These are phyloP conservation scores for Python bivittatus DNA, from an alignment of 2,113 vertebrate species.

Conservation along the genomic window DNA sequence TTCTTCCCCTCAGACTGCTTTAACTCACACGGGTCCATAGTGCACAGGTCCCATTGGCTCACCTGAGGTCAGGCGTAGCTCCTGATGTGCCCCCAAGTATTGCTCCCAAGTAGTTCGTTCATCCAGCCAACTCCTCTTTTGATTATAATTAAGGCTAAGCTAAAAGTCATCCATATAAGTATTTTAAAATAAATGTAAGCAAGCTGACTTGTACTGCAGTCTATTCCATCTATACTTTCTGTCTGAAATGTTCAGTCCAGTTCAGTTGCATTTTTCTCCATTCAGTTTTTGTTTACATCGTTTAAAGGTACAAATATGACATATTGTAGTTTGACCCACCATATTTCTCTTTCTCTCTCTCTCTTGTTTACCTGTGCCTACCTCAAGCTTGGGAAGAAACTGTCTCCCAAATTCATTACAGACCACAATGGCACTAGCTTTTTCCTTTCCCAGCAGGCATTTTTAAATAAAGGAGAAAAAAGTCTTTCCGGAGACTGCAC, in stretches of 20 bases:
- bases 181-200: background rate
- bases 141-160: background rate
- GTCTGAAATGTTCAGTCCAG: background rate
- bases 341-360: background rate
- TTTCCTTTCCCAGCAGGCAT: conserved; percentile 52
- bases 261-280: background rate
- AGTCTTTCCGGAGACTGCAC: conserved; percentile 52
- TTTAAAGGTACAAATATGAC: background rate
- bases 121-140: background rate
- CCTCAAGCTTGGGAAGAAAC: conserved; percentile 20
- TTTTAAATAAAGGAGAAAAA: conserved; percentile 52
- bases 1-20: background rate
- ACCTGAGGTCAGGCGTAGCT: background rate
- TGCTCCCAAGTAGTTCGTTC: background rate
- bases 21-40: background rate
- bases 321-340: background rate
- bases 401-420: conserved; percentile 22
- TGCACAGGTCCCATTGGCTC: background rate
- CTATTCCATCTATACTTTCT: background rate
- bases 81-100: background rate
- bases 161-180: background rate
- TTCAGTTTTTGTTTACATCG: background rate
- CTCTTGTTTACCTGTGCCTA: background rate
- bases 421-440: conserved; percentile 37
- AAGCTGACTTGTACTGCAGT: background rate